Conservation (phyloP, 1,140 invertebrate species). For the Drosophila tsacasi region DNA sequence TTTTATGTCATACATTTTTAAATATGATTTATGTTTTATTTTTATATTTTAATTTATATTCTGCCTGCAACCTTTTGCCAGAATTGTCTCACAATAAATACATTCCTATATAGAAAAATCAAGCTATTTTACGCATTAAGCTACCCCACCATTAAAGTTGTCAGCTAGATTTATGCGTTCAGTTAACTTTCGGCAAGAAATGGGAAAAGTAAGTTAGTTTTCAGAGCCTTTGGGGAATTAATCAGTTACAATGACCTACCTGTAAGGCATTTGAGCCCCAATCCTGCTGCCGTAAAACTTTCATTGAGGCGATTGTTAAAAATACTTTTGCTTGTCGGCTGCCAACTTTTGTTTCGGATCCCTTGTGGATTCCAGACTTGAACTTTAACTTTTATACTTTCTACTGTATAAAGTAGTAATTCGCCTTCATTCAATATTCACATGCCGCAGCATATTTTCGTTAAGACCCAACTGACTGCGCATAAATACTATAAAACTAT, state of each 20-base stretch:
- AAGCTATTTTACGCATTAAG: neutral
- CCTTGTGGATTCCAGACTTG: neutral
- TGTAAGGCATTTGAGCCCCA: slow-evolving; percentile 3
- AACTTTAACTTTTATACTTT: slow-evolving; percentile 3
- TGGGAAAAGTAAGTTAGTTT: slow-evolving; percentile 15
- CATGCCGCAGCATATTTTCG: slow-evolving; percentile 54
- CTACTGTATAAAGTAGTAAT: neutral
- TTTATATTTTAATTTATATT: neutral
- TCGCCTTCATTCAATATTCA: slow-evolving; percentile 49
- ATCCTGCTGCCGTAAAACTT: slow-evolving; percentile 15
- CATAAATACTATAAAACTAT: slow-evolving; percentile 48
- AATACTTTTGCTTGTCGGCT: slow-evolving; percentile 14
- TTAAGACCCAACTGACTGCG: slow-evolving; percentile 15
- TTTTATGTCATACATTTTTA: no score
- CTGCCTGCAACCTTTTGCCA: neutral
- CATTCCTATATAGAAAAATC: neutral
- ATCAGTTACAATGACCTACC: slow-evolving; percentile 26
- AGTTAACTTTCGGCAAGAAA: neutral
- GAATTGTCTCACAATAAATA: neutral
- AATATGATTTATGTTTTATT: no score
- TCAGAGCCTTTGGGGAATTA: slow-evolving; percentile 23
- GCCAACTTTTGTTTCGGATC: neutral
- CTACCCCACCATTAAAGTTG: neutral
- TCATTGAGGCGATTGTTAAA: slow-evolving; percentile 7
- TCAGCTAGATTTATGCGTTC: slow-evolving; percentile 6